Percentiles rank a stretch among this genome's conserved stretches.
phyloP scores from a whole-genome alignment of 2,888 invertebrate genomes.

The Eretmocerus hayati region DNA sequence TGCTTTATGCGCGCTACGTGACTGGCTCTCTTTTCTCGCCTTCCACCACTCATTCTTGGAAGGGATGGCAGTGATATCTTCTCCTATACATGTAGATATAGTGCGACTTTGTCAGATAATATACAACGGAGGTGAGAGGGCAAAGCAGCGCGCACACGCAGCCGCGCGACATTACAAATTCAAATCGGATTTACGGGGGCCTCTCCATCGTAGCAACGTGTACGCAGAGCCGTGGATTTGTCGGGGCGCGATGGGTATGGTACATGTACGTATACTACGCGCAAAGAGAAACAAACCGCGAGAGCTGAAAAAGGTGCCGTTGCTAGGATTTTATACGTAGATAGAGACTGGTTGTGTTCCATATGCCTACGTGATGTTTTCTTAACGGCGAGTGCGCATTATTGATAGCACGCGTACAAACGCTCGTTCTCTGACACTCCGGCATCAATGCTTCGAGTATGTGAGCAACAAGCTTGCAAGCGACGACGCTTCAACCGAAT shows the following conservation, averaged over 20 bases:
- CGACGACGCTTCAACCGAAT: no score
- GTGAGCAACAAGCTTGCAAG: no score
- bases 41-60: not conserved
- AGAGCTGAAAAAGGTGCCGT: not conserved
- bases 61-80: not conserved
- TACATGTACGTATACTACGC: no score
- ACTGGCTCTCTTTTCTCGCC: constrained; percentile 20
- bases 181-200: constrained; percentile 25
- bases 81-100: not conserved
- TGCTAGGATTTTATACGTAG: not conserved
- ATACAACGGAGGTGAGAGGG: constrained; percentile 21
- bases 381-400: not conserved
- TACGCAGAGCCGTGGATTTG: not conserved
- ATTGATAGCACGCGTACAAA: not conserved
- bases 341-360: not conserved
- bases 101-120: constrained; percentile 5
- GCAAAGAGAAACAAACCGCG: not conserved
- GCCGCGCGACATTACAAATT: constrained; percentile 24
- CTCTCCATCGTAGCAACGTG: not conserved
- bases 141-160: constrained; percentile 7
- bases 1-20: constrained; percentile 40
- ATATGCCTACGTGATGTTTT: not conserved
- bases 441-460: no score
- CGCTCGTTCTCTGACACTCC: no score
- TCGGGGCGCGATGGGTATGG: no score